phyloP scores from a whole-genome alignment of 2,888 invertebrate genomes.

The Mimumesa dahlbomi region DNA sequence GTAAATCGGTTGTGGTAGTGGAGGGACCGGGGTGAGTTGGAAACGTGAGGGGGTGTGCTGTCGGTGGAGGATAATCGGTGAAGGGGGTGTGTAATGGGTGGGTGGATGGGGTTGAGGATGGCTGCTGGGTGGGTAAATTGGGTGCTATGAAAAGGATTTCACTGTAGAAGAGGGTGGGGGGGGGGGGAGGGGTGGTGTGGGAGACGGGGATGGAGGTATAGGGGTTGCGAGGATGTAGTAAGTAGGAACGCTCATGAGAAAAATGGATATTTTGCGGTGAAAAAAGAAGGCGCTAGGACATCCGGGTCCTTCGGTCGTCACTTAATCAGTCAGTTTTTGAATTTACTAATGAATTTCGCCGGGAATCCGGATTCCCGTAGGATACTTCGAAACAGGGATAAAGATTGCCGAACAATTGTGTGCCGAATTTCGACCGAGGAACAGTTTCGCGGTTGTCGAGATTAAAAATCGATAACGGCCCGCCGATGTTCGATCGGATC shows the following conservation, averaged over 20 bases:
- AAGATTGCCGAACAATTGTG: no score
- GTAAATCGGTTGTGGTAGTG: conserved; percentile 70
- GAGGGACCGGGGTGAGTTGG: conserved; percentile 46
- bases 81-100: conserved; percentile 25
- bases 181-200: background rate
- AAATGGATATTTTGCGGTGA: conserved; percentile 53
- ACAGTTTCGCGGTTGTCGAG: conserved; percentile 44
- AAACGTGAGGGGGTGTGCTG: conserved; percentile 31
- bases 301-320: background rate
- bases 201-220: conserved; percentile 19
- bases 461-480: no score
- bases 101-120: background rate
- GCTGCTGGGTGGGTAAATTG: background rate
- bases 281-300: background rate
- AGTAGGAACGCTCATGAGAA: conserved; percentile 38
- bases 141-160: no score
- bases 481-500: conserved; percentile 37
- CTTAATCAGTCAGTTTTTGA: background rate
- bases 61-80: conserved; percentile 31
- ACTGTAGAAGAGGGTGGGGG: no score
- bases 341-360: background rate
- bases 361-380: no score
- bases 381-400: no score
- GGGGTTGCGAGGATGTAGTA: conserved; percentile 1
- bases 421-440: conserved; percentile 48